phyloP scores from a whole-genome alignment of 2,888 invertebrate species.

The Tenthredo distinguenda region DNA sequence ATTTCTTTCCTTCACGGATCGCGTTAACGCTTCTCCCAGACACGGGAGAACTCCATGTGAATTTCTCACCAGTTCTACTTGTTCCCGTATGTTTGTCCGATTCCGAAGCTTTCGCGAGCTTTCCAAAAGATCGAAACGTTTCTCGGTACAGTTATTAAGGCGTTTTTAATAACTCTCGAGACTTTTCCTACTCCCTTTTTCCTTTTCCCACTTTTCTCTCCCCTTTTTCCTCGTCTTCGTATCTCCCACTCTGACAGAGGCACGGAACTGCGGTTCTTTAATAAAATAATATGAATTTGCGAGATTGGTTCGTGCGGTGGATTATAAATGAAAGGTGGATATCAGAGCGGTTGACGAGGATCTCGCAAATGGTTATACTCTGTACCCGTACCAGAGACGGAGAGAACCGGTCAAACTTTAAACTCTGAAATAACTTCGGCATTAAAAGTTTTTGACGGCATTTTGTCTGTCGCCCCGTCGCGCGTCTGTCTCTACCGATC shows the following conservation, averaged over 20 bases:
- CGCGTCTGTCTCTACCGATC: not conserved
- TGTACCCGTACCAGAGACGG: not conserved
- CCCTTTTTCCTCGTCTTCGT: not conserved
- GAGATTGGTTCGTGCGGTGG: conserved; percentile 28
- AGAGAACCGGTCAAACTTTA: conserved; percentile 10
- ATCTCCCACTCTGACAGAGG: not conserved
- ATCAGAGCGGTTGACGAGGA: not conserved
- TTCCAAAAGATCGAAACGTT: not conserved
- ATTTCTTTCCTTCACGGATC: too few relatives aligned
- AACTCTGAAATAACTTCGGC: conserved; percentile 67
- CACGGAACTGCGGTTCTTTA: conserved; percentile 1
- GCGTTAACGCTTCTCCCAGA: not conserved
- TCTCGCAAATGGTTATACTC: not conserved
- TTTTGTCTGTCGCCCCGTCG: conserved; percentile 70
- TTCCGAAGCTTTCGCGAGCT: not conserved
- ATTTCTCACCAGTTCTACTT: not conserved
- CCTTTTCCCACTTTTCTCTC: not conserved
- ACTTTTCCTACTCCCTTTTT: not conserved
- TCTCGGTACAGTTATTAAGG: not conserved
- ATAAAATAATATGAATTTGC: conserved; percentile 44
- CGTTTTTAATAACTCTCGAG: conserved; percentile 22
- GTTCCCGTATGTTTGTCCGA: too few relatives aligned
- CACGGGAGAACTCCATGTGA: not conserved
- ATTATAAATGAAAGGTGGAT: not conserved
- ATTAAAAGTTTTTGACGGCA: conserved; percentile 76